Evolutionary conservation across 2,797 vertebrate species (phyloP), one percentile per base, ranked within the genome.

Genomic region (Melanotaenia maccullochi): DNA sequence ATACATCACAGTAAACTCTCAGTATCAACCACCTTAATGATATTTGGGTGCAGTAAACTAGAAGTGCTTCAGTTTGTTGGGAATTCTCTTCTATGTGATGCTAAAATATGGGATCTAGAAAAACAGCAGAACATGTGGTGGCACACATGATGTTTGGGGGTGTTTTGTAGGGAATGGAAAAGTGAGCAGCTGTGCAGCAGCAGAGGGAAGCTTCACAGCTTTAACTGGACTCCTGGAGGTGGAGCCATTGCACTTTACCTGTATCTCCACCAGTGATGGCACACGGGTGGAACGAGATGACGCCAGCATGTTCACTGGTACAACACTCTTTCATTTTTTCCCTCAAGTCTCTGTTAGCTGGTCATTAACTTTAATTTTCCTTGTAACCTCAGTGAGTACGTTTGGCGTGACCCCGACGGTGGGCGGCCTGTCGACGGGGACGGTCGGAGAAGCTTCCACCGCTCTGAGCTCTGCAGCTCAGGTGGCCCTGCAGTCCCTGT

Each of bases 401-500:
- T 99, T 99, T 68, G 98, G 98, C 25, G 97, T 99, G 91, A 97
- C 97, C 54, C 97, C 97, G 57, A 90, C 96, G 57, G 97, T 99
- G 85, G 96, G 97, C 16, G 96, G 96, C 85, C 95, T 99, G 78
- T 96, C 98, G n/a, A 95, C 97, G 6, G 97, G 97, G 84, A 94
- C 96, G 0, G 96, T 97, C 60, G 97, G 98, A 61, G 98, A 99
- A 92, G 97, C 97, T 35, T 99, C 97, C 18, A 99, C 97, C 32
- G 98, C 98, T 66, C 94, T 99, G 89, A 99, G 97, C 92, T 99
- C 98, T 47, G 98, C 98, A 62, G 98, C 98, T 55, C 98, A 99
- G 95, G 98, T 99, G 93, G 98, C 98, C 56, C 97, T 99, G 77
- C 98, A 99, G 92, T 99, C 98, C n/a, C 96, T 99, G 90, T 99